phyloP scores from a whole-genome alignment of 2,797 vertebrate genomes.

The Tragelaphus eurycerus region DNA sequence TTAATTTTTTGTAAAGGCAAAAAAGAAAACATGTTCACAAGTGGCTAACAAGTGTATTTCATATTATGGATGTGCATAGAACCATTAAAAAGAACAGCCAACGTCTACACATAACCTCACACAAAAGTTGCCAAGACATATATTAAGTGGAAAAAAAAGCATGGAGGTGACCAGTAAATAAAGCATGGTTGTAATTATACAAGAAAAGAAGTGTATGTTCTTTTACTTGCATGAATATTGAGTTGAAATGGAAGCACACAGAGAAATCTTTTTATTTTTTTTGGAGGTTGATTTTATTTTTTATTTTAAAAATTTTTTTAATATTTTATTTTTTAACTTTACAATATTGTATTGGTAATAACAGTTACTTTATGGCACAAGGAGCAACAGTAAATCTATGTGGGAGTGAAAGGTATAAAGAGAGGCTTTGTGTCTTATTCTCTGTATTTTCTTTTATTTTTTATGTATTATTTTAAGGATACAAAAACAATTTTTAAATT shows the following conservation, averaged over 20 bases:
- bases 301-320: no score
- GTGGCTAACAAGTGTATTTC: fast-evolving
- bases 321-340: no score
- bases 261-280: background rate
- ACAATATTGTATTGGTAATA: no score
- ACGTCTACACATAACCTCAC: fast-evolving
- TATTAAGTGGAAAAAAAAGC: background rate
- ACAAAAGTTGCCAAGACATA: background rate
- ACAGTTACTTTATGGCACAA: background rate
- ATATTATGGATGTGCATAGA: fast-evolving
- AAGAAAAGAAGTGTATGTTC: fast-evolving
- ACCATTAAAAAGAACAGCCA: background rate
- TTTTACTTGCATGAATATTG: background rate
- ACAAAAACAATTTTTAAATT: background rate
- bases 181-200: background rate
- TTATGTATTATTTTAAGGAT: background rate
- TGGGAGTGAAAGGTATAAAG: no score
- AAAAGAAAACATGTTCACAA: background rate
- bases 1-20: background rate
- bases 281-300: no score
- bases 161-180: background rate
- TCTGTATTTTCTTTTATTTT: background rate
- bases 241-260: background rate
- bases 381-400: fast-evolving
- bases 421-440: background rate